Base-by-base conservation (phyloP, 64 coral and sea anemone species). In the Exaiptasia diaphana region DNA sequence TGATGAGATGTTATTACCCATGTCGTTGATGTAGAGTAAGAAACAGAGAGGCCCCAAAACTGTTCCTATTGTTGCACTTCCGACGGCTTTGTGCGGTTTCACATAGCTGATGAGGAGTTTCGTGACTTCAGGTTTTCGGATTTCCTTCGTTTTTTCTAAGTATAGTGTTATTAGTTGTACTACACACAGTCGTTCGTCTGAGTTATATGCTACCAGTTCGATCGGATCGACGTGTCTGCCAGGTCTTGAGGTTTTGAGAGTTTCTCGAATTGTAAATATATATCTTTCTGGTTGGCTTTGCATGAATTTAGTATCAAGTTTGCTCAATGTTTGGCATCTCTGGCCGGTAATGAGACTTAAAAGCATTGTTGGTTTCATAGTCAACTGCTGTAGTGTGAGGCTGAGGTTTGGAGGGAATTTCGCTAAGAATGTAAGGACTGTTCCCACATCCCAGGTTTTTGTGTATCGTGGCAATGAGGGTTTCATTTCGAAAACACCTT, bases 51-150 rank as follows among this genome's bases (percentile, higher is more conserved):
- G 70, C 18, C 38, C 70, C 40, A 39, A 21, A 24, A 74, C 38
- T 23, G 38, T 73, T 17, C 80, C 45, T 8, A 83, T 57, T 22
- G 80, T 71, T 29, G 38, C 37, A 50, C 64, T 82, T 38, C 63
- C 23, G 30, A 83, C 80, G 36, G 80, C 43, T 12, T 57, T 37
- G 24, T 83, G 80, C 46, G 31, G 80, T 32, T 83, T 71, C 2
- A 41, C 45, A 46, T 53, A 71, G 35, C 81, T 84, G 67, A 84
- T 84, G 40, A 84, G 67, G 3, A 84, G 34, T 50, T 84, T 58
- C 22, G 81, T 41, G 43, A 21, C 4, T 15, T 63, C 14, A 38
- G 53, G 41, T 11, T 27, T 37, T 27, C 57, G 55, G 11, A 79
- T 13, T 21, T 28, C 8, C n/a, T 50, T 8, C 2, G 70, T 73